A percentile compares a stretch with the other conserved stretches of the same genome.
Evolutionary conservation across 2,888 invertebrate species (phyloP).

Genomic region (Macrophya annulata): DNA sequence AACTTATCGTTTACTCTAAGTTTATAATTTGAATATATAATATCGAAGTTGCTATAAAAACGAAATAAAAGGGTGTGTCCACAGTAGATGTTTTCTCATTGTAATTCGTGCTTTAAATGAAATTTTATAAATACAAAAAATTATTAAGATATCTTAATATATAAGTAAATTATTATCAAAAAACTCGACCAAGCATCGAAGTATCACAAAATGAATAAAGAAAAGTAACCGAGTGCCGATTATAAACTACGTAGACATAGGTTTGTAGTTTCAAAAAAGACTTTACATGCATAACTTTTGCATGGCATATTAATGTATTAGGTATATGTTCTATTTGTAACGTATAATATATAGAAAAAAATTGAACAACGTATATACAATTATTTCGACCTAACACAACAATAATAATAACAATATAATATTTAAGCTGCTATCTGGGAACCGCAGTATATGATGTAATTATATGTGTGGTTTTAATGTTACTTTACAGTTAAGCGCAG

Average conservation of each 20-base stretch:
- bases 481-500: background rate
- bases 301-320: too few species aligned
- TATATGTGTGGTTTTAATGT: background rate
- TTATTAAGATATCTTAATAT: background rate
- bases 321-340: background rate
- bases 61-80: background rate
- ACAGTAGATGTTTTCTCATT: background rate
- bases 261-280: too few species aligned
- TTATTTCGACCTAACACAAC: background rate
- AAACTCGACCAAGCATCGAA: background rate
- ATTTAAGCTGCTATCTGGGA: background rate
- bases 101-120: background rate
- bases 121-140: background rate
- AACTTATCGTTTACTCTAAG: background rate
- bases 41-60: background rate
- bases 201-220: background rate
- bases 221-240: too few species aligned
- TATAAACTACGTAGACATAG: too few species aligned
- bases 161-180: background rate
- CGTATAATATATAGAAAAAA: background rate
- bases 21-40: conserved; percentile 1
- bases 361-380: background rate
- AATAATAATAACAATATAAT: background rate
- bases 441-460: background rate
- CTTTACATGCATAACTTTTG: background rate